Percentiles rank a stretch among this genome's conserved stretches.
These are phyloP conservation scores for Drosophila meridiana DNA, from an alignment of 2,888 invertebrate genomes.

Conservation along the genomic window DNA sequence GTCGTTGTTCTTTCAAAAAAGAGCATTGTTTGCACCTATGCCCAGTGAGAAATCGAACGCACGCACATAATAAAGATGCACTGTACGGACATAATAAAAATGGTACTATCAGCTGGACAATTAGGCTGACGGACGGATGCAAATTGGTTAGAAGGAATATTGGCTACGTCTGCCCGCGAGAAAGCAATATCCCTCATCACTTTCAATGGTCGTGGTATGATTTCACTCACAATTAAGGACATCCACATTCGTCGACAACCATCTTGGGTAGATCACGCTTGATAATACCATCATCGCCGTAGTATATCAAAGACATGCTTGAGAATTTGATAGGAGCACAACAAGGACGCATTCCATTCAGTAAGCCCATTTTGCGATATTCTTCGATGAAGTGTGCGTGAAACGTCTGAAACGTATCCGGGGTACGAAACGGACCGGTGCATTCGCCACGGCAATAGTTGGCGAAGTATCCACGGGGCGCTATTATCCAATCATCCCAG, in stretches of 20 bases:
- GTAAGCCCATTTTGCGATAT: constrained; percentile 90
- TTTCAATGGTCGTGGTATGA: not conserved
- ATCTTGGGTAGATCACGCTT: constrained; percentile 97
- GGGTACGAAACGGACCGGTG: constrained; percentile 90
- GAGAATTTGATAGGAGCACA: constrained; percentile 97
- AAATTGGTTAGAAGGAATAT: not conserved
- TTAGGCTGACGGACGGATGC: not conserved
- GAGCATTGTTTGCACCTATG: no score
- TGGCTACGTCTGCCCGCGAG: not conserved
- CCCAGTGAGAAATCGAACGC: no score
- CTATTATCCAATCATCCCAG: constrained; percentile 98
- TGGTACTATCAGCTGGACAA: no score
- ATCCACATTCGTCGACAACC: constrained; percentile 98
- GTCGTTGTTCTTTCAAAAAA: no score
- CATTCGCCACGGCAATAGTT: constrained; percentile 97
- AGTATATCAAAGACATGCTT: constrained; percentile 96
- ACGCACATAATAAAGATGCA: no score
- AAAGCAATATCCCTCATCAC: not conserved
- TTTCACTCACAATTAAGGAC: constrained; percentile 88
- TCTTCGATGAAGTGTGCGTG: constrained; percentile 97
- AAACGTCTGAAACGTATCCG: constrained; percentile 93
- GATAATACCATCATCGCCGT: constrained; percentile 94
- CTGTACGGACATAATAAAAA: no score
- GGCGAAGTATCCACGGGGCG: constrained; percentile 95
- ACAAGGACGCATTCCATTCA: constrained; percentile 94